Evolutionary conservation across 2,113 vertebrate genomes (phyloP).

Genomic region (Gorsachius goisagi): DNA sequence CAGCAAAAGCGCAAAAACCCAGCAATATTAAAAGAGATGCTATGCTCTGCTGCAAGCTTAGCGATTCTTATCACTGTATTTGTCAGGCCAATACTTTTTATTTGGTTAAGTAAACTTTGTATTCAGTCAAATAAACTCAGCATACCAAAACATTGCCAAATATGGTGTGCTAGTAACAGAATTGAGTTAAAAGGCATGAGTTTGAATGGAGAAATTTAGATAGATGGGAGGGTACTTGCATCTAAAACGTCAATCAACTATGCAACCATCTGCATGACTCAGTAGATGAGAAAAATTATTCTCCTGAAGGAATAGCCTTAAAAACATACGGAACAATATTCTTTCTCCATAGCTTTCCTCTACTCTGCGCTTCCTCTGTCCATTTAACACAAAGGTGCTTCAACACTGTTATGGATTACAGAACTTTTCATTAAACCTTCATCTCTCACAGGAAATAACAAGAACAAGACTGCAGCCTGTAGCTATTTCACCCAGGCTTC

Average conservation of each 20-base stretch:
- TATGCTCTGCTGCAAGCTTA: neutral
- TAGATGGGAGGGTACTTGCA: neutral
- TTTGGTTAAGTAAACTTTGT: neutral
- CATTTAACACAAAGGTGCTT: neutral
- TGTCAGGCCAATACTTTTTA: neutral
- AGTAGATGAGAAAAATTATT: neutral
- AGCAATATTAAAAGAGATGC: neutral
- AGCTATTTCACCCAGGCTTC: neutral
- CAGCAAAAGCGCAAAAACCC: neutral
- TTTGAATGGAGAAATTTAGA: neutral
- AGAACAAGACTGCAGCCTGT: neutral
- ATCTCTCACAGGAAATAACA: neutral
- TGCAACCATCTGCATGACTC: neutral
- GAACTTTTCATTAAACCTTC: neutral
- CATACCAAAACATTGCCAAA: conserved; percentile 29
- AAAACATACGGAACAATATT: neutral
- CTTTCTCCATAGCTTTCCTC: neutral
- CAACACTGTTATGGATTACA: neutral
- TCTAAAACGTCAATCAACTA: neutral
- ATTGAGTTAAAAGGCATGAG: neutral
- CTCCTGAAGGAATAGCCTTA: neutral
- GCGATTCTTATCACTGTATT: neutral
- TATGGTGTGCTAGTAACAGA: neutral
- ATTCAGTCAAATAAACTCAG: conserved; percentile 18
- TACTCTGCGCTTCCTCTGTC: neutral